Evolutionary conservation across 2,113 vertebrate genomes (phyloP).

Genomic region (Anolis carolinensis): DNA sequence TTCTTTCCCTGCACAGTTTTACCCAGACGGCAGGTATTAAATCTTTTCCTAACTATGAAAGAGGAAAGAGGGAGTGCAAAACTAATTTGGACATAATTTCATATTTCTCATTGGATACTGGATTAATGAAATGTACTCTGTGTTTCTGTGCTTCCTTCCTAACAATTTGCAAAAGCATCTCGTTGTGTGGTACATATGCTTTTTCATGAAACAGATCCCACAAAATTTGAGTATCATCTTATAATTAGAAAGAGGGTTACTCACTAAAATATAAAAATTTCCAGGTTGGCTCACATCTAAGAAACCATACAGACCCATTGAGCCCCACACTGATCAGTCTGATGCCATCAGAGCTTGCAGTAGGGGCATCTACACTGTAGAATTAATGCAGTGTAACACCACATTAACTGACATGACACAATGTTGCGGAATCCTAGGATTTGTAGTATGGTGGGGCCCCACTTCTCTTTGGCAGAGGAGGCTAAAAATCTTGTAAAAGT

Average conservation of each 20-base stretch:
- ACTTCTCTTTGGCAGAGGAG: too few species aligned
- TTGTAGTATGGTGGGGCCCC: too few species aligned
- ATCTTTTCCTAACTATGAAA: not conserved
- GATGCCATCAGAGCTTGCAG: too few species aligned
- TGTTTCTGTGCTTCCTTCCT: not conserved
- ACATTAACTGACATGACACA: too few species aligned
- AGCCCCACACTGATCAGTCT: too few species aligned
- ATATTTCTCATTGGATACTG: not conserved
- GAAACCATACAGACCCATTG: too few species aligned
- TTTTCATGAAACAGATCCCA: not conserved
- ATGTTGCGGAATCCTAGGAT: too few species aligned
- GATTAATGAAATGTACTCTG: not conserved
- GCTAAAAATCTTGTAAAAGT: too few species aligned
- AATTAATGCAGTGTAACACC: too few species aligned
- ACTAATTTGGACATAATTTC: not conserved
- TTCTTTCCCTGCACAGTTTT: not conserved
- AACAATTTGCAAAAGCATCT: not conserved
- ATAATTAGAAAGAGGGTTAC: not conserved
- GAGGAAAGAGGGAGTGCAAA: not conserved
- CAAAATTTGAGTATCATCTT: not conserved
- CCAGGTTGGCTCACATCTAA: not conserved
- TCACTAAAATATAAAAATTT: not conserved
- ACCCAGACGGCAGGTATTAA: not conserved
- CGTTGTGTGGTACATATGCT: not conserved
- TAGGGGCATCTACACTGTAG: too few species aligned